Base-by-base conservation (phyloP, 2,888 invertebrate genomes). In the Vanessa cardui region DNA sequence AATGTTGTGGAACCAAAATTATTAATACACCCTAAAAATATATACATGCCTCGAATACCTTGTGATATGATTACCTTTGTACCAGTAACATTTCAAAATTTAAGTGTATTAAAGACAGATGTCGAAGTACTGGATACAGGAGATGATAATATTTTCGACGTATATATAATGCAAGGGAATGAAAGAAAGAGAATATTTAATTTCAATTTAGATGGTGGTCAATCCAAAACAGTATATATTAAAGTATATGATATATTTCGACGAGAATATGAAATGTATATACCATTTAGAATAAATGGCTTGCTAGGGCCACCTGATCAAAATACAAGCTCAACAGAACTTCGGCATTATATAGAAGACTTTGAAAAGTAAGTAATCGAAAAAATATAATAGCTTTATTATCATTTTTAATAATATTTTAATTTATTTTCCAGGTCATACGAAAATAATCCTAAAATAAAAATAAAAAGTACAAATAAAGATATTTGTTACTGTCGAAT, bases 241-340 rank as follows among this genome's bases (percentile, higher is more conserved):
- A 90, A 87, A 84, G 83, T 92, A 16, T 81, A 67, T 71, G 90
- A 90, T 71, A 73, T 80, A 73, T 90, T 83, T 77, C 82, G 89
- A 61, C 83, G 90, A 71, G 94, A 93, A 69, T 94, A 94, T 76
- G 92, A 93, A 62, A 93, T 95, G 80, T 93, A 87, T 73, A 83
- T 95, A 62, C 95, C 95, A 0, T 88, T 94, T 68, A 86, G 93
- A 75, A 83, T 95, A 20, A 95, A 95, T 75, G 89, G 88, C 63
- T 79, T 95, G 52, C 74, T 95, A 59, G 95, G 95, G 0, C 95
- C 95, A 8, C 91, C 94, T 6, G 74, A 83, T 72, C 68, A 83
- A 76, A 76, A 83, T 76, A 54, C 78, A 33, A 73, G 70, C 58
- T 85, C 90, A 12, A 86, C 85, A 31, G 88, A 90, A 76, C 77